Base-by-base conservation (phyloP, 2,888 invertebrate genomes). In the Urechis unicinctus region DNA sequence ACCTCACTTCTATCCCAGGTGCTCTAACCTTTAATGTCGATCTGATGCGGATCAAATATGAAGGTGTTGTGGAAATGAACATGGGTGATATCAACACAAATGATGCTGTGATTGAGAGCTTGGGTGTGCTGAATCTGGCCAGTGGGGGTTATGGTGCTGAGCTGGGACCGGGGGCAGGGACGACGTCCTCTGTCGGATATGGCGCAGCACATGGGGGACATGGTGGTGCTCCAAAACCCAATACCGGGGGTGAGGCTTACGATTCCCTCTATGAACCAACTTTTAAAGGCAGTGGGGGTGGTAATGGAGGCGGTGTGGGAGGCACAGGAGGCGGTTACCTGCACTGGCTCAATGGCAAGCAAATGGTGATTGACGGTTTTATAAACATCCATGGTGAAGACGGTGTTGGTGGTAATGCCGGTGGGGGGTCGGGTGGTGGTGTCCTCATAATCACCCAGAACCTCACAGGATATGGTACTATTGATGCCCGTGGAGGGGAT, bases 381-480 rank as follows among this genome's bases (percentile, higher is more conserved):
- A 51, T 70, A 21, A 60, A 60, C n/a, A 57, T 66, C 36, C 62
- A 61, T 22, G 68, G 68, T 21, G 61, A 59, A 41, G 50, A 58
- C 22, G 68, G 68, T 6, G 51, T 49, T 22, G 65, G 66, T 24
- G 45, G 36, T 1, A 59, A 60, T 53, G 65, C 57, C 47, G 70
- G 69, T n/a, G 70, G 70, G 5, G 70, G 70, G 1, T 66, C 66
- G 61, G 70, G 70, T 29, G 70, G 70, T 21, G 64, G 63, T n/a
- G 46, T 68, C 9, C 28, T 67, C 44, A 61, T 70, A 26, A 56
- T 63, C 21, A 70, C 70, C 1, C 59, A 66, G 17, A 68, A 69
- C 56, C 61, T 70, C 51, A 67, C 68, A 9, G 70, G 70, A 28
- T 68, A 64, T 61, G 69, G 69, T 25, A 54, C 61, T 42, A 51